These are phyloP conservation scores for Synanthedon tipuliformis DNA, from an alignment of 2,888 invertebrate genomes.

Conservation along the genomic window DNA sequence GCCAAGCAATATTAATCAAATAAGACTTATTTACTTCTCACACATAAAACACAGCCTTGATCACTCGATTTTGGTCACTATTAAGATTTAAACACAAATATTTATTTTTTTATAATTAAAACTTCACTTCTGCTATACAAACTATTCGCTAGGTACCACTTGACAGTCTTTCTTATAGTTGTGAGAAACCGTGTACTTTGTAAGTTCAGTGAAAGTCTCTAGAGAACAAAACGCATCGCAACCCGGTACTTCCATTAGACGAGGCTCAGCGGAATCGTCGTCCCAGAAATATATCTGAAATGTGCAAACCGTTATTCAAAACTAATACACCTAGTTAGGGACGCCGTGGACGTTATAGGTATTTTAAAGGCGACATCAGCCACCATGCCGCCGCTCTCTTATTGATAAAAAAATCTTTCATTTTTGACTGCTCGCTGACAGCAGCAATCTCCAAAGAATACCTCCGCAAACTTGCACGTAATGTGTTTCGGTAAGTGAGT, in stretches of 20 bases:
- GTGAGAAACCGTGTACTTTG: slow-evolving; percentile 51
- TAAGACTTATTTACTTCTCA: neutral
- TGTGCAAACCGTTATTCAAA: too few relatives aligned
- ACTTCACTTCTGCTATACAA: slow-evolving; percentile 2
- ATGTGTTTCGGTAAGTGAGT: too few relatives aligned
- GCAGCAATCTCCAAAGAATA: too few relatives aligned
- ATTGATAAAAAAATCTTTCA: too few relatives aligned
- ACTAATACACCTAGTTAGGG: too few relatives aligned
- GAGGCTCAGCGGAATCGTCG: slow-evolving; percentile 60
- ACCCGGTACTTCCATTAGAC: slow-evolving; percentile 63
- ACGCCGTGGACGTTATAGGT: too few relatives aligned
- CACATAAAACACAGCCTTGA: slow-evolving; percentile 32
- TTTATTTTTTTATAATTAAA: neutral
- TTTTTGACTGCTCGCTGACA: too few relatives aligned
- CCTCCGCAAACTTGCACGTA: too few relatives aligned
- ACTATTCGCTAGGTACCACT: slow-evolving; percentile 27
- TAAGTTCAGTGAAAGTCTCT: slow-evolving; percentile 57
- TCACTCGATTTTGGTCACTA: slow-evolving; percentile 13
- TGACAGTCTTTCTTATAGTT: slow-evolving; percentile 57
- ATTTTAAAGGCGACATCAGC: too few relatives aligned
- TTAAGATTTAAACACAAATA: slow-evolving; percentile 1
- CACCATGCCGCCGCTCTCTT: too few relatives aligned
- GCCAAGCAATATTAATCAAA: too few relatives aligned
- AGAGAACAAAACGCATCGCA: slow-evolving; percentile 66
- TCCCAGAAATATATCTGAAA: slow-evolving; percentile 67